Evolutionary conservation across 2,113 vertebrate genomes (phyloP).

Genomic region (Nesoenas mayeri): DNA sequence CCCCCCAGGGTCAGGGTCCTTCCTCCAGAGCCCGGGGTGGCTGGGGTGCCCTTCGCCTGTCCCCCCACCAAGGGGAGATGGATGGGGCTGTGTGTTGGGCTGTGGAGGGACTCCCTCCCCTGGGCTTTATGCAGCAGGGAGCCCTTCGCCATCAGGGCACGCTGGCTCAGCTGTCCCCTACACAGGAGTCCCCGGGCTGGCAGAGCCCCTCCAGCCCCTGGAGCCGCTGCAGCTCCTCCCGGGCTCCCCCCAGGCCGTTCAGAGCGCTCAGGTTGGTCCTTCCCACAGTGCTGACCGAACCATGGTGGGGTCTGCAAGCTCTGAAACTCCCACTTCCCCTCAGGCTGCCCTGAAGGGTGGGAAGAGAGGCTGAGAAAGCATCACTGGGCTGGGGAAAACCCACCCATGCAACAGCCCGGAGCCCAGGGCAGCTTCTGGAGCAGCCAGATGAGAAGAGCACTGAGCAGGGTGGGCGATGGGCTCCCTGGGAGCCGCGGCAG

Average conservation of each 20-base stretch:
- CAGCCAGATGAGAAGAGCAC: background rate
- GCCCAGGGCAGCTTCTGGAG: background rate
- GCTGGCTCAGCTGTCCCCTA: background rate
- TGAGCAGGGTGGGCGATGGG: background rate
- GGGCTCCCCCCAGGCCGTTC: background rate
- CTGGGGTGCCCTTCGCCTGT: background rate
- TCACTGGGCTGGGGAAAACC: accelerated
- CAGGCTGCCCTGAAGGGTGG: background rate
- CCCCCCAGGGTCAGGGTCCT: accelerated
- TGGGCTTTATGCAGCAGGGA: background rate
- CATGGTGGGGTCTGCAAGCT: accelerated
- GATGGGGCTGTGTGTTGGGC: background rate
- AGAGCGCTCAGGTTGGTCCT: background rate
- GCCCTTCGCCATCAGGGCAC: background rate
- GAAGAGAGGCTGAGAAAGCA: background rate
- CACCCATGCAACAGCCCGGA: background rate
- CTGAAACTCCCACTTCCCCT: background rate
- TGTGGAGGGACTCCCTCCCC: background rate
- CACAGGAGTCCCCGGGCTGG: background rate
- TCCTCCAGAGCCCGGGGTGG: accelerated
- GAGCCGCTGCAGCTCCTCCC: background rate
- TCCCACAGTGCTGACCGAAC: background rate
- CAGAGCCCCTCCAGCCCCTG: background rate
- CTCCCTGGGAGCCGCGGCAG: background rate
- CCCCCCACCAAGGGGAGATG: no score